Evolutionary conservation across 2,113 vertebrate genomes (phyloP).

Genomic region (Microcebus tavaratra): DNA sequence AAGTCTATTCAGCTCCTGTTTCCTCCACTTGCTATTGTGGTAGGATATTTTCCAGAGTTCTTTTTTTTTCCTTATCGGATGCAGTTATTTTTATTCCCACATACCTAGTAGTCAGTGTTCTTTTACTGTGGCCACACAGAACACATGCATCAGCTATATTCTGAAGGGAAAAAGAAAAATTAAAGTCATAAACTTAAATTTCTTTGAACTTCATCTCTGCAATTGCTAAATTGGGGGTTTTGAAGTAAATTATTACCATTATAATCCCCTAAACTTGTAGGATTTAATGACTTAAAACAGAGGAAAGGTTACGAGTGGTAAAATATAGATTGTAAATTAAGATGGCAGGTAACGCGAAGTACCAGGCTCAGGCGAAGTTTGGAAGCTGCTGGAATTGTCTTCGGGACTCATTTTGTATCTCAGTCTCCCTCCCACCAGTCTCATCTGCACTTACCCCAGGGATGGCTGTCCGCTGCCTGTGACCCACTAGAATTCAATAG

Average conservation of each 20-base stretch:
- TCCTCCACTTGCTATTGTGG: neutral
- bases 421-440: fast-evolving
- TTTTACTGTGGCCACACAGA: neutral
- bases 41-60: neutral
- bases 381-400: neutral
- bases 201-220: neutral
- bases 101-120: neutral
- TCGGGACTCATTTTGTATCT: neutral
- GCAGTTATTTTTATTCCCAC: neutral
- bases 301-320: neutral
- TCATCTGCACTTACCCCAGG: neutral
- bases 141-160: neutral
- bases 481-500: neutral
- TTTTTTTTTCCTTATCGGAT: neutral
- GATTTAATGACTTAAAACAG: neutral
- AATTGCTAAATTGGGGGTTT: neutral
- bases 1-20: neutral
- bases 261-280: neutral
- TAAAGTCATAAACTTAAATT: neutral
- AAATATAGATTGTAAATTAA: neutral
- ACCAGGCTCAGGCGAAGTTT: neutral
- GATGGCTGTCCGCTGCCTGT: neutral
- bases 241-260: neutral
- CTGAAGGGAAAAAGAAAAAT: neutral
- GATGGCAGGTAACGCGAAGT: fast-evolving